Evolutionary conservation across 1,140 invertebrate genomes (phyloP), one percentile per base, ranked within the genome.

Genomic region (Drusus annulatus): DNA sequence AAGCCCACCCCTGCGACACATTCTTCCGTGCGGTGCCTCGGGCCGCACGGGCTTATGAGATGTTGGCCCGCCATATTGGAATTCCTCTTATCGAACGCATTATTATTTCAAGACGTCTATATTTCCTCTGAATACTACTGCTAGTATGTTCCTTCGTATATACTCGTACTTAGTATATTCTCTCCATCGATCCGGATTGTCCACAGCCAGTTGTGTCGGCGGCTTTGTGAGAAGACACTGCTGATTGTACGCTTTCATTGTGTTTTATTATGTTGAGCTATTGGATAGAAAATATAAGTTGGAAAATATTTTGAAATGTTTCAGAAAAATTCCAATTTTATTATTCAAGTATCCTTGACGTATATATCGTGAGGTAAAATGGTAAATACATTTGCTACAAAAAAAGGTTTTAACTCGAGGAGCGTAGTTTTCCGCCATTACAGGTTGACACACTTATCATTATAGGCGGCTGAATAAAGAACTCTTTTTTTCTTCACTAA

Each of bases 71-170:
- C 71, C 71, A 75, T 75, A 75, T 75, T 75, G 71, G 71, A 75
- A 75, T 75, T 75, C 71, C 54, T 75, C 71, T 58, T 56, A 75
- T 75, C 71, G 71, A 75, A 75, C 52, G 71, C 54, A 75, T 75
- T 75, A 75, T 75, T 75, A 75, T 75, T 75, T 75, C 71, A 75
- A 54, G 15, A 75, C 71, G 21, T 75, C 31, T 58, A 75, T 75
- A 75, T 75, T 75, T 17, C 71, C 51, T 58, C 52, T 8, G 69
- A 73, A 51, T 58, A 74, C 65, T 63, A n/a, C 54, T 56, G n/a
- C 7, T 56, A 56, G 10, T 65, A 68, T 31, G 17, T 68, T 36
- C 45, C 45, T 52, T n/a, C n/a, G n/a, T n/a, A n/a, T n/a, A n/a
- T n/a, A n/a, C 45, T 21, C 1, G 68, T n/a, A n/a, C 68, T 21